Percentiles rank a stretch among this genome's conserved stretches.
phyloP scores from a whole-genome alignment of 2,797 vertebrate genomes.

The Cuniculus paca region DNA sequence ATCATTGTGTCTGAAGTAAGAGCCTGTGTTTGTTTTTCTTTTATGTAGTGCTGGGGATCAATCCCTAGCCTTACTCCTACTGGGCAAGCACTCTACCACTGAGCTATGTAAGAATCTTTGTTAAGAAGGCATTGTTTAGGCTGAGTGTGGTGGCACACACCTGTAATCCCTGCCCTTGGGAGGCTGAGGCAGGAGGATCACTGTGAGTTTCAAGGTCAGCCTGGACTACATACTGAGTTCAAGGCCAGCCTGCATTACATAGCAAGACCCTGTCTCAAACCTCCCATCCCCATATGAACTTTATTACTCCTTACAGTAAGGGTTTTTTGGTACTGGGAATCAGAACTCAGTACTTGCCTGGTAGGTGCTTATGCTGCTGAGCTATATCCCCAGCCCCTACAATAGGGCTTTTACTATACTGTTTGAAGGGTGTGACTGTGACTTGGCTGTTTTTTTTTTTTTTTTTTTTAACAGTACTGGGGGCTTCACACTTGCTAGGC shows the following conservation, averaged over 20 bases:
- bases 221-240: not conserved
- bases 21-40: not conserved
- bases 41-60: not conserved
- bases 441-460: not conserved
- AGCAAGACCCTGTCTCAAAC: not conserved
- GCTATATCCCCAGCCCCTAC: no score
- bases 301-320: not conserved
- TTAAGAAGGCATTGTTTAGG: not conserved
- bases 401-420: not conserved
- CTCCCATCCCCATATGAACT: not conserved
- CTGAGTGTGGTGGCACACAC: not conserved
- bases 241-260: not conserved
- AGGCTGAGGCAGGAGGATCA: not conserved
- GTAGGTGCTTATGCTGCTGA: no score
- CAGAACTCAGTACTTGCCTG: no score
- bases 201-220: not conserved
- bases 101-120: not conserved
- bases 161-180: not conserved
- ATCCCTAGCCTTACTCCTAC: not conserved
- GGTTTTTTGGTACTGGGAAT: no score
- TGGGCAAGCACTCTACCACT: not conserved
- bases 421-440: not conserved
- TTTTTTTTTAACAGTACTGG: not conserved
- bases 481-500: not conserved
- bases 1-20: conserved; percentile 99